phyloP scores from a whole-genome alignment of 2,797 vertebrate genomes.

The Ctenosaura bakeri region DNA sequence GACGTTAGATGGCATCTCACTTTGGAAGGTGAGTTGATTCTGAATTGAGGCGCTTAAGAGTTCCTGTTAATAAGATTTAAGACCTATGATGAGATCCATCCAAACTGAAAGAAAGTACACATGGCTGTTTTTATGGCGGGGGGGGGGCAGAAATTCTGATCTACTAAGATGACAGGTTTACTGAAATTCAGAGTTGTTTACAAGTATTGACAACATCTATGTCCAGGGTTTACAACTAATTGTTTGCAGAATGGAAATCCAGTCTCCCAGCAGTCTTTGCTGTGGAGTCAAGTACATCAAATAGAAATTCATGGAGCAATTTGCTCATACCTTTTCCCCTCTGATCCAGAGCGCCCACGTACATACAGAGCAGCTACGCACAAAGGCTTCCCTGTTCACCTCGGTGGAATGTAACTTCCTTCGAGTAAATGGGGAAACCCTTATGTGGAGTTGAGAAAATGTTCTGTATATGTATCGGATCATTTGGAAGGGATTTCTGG shows the following conservation, averaged over 20 bases:
- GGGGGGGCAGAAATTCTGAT: background rate
- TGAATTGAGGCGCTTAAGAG: constrained; percentile 54
- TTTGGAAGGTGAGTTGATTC: constrained; percentile 57
- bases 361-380: background rate
- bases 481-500: constrained; percentile 1
- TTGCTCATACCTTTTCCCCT: constrained; percentile 22
- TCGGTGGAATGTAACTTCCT: background rate
- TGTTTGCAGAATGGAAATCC: constrained; percentile 26
- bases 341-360: background rate
- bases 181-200: constrained; percentile 26
- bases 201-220: constrained; percentile 45
- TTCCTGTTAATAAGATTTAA: constrained; percentile 31
- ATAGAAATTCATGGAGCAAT: background rate
- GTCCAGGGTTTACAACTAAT: constrained; percentile 43
- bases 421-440: background rate
- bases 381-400: background rate
- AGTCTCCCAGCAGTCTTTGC: constrained; percentile 43
- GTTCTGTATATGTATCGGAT: background rate
- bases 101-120: constrained; percentile 22
- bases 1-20: constrained; percentile 43
- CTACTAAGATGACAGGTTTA: constrained; percentile 47
- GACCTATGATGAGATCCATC: constrained; percentile 40
- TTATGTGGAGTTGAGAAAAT: background rate
- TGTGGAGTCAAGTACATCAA: constrained; percentile 30
- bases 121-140: fast-evolving